Evolutionary conservation across 2,113 vertebrate species (phyloP).

Genomic region (Dinomys branickii): DNA sequence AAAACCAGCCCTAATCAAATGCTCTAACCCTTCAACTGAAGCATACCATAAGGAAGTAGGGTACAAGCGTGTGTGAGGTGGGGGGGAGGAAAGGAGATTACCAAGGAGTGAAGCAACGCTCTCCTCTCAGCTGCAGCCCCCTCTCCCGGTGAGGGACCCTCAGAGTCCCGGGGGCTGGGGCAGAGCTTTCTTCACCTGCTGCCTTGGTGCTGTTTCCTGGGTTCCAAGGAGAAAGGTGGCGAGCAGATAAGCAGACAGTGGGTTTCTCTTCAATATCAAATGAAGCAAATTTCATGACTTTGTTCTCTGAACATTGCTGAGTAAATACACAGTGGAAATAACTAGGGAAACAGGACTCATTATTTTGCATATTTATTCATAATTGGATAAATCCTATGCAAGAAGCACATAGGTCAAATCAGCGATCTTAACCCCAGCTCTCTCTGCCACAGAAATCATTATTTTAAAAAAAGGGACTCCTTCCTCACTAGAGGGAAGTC

Average conservation of each 20-base stretch:
- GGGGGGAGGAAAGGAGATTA: not conserved
- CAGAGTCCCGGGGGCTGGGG: not conserved
- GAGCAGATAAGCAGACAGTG: not conserved
- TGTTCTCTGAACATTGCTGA: not conserved
- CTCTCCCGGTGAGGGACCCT: not conserved
- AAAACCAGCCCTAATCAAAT: not conserved
- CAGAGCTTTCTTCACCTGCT: not conserved
- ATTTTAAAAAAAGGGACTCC: constrained; percentile 6
- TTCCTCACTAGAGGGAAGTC: not conserved
- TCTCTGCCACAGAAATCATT: not conserved
- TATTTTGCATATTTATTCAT: not conserved
- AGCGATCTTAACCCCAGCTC: not conserved
- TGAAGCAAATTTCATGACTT: not conserved
- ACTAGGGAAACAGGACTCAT: not conserved
- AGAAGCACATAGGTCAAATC: constrained; percentile 36
- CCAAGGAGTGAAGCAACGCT: not conserved
- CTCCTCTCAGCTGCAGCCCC: not conserved
- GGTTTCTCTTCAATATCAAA: not conserved
- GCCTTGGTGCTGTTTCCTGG: not conserved
- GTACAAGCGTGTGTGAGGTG: not conserved
- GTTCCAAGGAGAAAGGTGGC: not conserved
- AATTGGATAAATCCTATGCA: not conserved
- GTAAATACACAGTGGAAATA: not conserved
- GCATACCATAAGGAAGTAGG: not conserved
- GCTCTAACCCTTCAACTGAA: not conserved